These are phyloP conservation scores for Lasioglossum baleicum DNA, from an alignment of 1,140 invertebrate species.

Conservation along the genomic window DNA sequence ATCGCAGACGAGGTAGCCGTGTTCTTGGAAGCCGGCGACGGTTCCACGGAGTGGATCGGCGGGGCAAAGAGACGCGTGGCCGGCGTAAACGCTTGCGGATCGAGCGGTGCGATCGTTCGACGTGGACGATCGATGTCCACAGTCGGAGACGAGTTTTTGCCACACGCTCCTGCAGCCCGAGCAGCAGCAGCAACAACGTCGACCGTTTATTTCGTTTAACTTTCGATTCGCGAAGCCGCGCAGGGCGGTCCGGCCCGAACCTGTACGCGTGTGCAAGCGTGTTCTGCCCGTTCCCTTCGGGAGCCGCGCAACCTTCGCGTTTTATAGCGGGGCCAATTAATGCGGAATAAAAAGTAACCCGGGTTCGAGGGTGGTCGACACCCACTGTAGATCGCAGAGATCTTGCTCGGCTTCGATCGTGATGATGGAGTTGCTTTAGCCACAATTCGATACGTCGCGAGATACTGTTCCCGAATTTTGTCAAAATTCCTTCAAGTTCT, in stretches of 20 bases:
- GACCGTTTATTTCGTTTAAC: slow-evolving; percentile 64
- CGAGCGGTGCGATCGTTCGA: slow-evolving; percentile 34
- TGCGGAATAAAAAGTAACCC: slow-evolving; percentile 65
- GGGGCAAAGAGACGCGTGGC: slow-evolving; percentile 20
- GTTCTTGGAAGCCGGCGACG: slow-evolving; percentile 27
- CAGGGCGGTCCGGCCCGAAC: slow-evolving; percentile 45
- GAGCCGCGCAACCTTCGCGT: slow-evolving; percentile 56
- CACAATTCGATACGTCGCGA: too few species aligned
- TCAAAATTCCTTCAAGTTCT: too few species aligned
- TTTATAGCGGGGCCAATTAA: slow-evolving; percentile 74
- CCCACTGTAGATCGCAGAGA: slow-evolving; percentile 49
- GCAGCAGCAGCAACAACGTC: slow-evolving; percentile 35
- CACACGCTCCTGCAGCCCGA: not conserved
- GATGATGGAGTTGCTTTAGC: too few species aligned
- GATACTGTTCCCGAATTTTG: too few species aligned
- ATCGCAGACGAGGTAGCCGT: not conserved
- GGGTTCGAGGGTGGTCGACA: slow-evolving; percentile 73
- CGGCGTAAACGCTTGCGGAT: slow-evolving; percentile 4
- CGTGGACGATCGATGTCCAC: slow-evolving; percentile 49
- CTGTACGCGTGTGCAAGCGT: slow-evolving; percentile 8
- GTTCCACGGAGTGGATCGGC: slow-evolving; percentile 32
- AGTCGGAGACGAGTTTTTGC: slow-evolving; percentile 73
- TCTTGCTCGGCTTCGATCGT: slow-evolving; percentile 33
- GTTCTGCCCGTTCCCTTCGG: slow-evolving; percentile 32
- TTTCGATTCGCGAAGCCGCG: slow-evolving; percentile 36